Percentiles rank a stretch among this genome's conserved stretches.
phyloP scores from a whole-genome alignment of 2,797 vertebrate species.

The Sylvia borin region DNA sequence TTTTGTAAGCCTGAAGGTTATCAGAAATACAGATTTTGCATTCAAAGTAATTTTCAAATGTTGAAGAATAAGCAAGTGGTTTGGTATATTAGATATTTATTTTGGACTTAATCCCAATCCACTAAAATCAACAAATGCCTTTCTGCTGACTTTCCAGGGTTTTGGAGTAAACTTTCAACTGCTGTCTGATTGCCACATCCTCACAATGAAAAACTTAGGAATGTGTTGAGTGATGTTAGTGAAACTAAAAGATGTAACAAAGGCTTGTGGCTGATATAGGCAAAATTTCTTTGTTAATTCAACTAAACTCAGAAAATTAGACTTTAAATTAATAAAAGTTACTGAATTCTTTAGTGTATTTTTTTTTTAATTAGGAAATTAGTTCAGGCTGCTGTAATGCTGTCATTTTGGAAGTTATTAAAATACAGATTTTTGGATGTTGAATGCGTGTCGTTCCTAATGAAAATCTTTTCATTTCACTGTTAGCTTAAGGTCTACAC shows the following conservation, averaged over 20 bases:
- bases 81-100: slow-evolving; percentile 1
- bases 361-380: neutral
- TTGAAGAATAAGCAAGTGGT: slow-evolving; percentile 3
- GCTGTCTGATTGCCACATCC: neutral
- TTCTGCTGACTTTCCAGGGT: slow-evolving; percentile 41
- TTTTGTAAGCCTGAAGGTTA: neutral
- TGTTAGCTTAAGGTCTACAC: neutral
- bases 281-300: neutral
- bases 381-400: neutral
- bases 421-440: neutral
- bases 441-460: neutral
- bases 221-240: neutral
- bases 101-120: slow-evolving; percentile 22
- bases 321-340: neutral
- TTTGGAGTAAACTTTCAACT: slow-evolving; percentile 14
- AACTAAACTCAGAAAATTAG: neutral
- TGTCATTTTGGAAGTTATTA: neutral
- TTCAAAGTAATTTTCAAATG: neutral
- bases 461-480: neutral
- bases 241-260: neutral
- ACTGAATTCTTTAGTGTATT: neutral
- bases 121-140: slow-evolving; percentile 36
- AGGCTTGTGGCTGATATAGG: neutral
- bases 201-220: neutral
- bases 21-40: neutral